Conservation (phyloP, 2,113 vertebrate genomes). For the Spermophilus dauricus region DNA sequence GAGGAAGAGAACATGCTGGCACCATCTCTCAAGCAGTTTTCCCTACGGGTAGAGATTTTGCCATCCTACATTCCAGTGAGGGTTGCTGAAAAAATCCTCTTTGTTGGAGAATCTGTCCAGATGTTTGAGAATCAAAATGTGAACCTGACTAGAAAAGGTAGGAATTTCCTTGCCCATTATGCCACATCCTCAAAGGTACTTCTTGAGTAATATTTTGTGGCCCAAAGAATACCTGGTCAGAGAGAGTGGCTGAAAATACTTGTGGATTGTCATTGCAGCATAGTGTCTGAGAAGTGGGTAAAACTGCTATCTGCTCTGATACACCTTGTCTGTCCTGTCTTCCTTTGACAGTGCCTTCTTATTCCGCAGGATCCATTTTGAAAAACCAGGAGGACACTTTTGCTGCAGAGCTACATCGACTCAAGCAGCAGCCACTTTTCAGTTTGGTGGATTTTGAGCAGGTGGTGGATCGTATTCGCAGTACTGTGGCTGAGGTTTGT, state of each 20-base stretch:
- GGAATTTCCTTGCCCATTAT: conserved; percentile 13
- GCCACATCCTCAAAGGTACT: not conserved
- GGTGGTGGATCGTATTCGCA: conserved; percentile 96
- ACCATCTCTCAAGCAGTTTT: conserved; percentile 98
- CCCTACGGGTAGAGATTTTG: conserved; percentile 96
- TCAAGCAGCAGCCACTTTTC: conserved; percentile 97
- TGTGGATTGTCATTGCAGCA: not conserved
- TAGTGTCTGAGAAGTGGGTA: not conserved
- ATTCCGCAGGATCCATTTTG: conserved; percentile 94
- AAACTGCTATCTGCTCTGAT: not conserved
- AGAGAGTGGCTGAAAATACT: not conserved
- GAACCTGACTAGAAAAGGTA: conserved; percentile 95
- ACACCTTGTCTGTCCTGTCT: not conserved
- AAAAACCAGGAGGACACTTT: conserved; percentile 98
- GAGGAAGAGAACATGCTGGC: conserved; percentile 99
- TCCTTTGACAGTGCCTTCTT: not conserved
- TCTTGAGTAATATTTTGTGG: fast-evolving
- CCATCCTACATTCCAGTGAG: conserved; percentile 97
- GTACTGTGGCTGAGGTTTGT: conserved; percentile 96
- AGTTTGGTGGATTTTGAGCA: conserved; percentile 97
- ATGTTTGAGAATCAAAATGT: conserved; percentile 99
- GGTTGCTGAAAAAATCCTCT: conserved; percentile 99
- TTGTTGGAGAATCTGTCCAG: conserved; percentile 98
- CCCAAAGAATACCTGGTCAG: not conserved
- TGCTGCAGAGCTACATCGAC: conserved; percentile 95